phyloP scores from a whole-genome alignment of 2,888 invertebrate genomes.

The Luperina testacea region DNA sequence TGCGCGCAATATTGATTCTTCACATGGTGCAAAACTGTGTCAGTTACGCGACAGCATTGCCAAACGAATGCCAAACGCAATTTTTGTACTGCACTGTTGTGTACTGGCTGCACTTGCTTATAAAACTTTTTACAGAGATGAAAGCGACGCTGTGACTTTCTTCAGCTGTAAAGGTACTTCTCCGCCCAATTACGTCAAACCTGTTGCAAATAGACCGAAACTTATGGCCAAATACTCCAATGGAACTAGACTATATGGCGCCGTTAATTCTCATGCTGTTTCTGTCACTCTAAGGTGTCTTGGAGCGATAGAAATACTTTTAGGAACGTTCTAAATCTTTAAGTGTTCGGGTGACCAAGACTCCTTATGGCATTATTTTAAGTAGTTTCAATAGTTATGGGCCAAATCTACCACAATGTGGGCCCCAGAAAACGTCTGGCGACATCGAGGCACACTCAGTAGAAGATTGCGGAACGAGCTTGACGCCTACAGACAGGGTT shows the following conservation, averaged over 20 bases:
- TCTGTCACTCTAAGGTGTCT: neutral
- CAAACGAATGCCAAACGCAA: constrained; percentile 3
- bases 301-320: neutral
- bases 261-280: neutral
- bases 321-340: neutral
- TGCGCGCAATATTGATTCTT: neutral
- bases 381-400: neutral
- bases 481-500: neutral
- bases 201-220: neutral
- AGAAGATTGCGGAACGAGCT: neutral
- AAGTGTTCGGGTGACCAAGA: neutral
- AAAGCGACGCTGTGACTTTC: neutral
- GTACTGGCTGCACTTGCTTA: neutral
- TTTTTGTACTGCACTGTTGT: neutral
- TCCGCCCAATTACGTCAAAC: neutral
- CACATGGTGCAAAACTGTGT: neutral
- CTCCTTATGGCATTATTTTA: neutral
- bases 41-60: neutral
- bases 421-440: neutral
- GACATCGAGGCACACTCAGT: neutral
- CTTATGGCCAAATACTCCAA: neutral
- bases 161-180: neutral
- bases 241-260: neutral
- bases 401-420: neutral
- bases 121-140: neutral